phyloP scores from a whole-genome alignment of 2,888 invertebrate species.

The Cephalotes varians region DNA sequence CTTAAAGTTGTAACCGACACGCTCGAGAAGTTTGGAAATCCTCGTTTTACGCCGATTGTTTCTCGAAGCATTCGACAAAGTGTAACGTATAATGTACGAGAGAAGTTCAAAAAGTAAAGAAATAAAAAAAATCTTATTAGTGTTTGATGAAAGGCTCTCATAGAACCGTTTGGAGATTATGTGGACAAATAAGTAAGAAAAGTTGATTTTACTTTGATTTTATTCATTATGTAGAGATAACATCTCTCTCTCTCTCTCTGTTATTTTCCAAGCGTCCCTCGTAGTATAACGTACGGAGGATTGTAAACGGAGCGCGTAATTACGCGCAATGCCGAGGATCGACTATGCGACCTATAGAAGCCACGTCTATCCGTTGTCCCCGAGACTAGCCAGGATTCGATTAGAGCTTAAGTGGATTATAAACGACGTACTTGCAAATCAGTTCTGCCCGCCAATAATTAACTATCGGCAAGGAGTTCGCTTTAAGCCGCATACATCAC shows the following conservation, averaged over 20 bases:
- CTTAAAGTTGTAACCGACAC: slow-evolving; percentile 23
- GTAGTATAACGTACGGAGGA: not conserved
- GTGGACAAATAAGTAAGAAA: not conserved
- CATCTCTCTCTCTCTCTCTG: too few relatives aligned
- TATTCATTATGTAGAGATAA: not conserved
- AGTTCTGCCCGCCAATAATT: slow-evolving; percentile 75
- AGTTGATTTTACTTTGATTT: not conserved
- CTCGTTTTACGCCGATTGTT: not conserved
- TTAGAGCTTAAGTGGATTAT: slow-evolving; percentile 76
- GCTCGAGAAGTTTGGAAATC: slow-evolving; percentile 6
- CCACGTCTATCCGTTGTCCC: slow-evolving; percentile 67
- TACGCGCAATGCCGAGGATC: slow-evolving; percentile 52
- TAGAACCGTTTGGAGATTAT: not conserved
- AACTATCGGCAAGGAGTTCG: slow-evolving; percentile 76
- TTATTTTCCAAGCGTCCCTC: not conserved
- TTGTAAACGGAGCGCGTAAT: slow-evolving; percentile 56
- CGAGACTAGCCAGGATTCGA: slow-evolving; percentile 71
- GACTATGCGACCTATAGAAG: slow-evolving; percentile 47
- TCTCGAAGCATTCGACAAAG: not conserved
- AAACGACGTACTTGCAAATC: slow-evolving; percentile 78
- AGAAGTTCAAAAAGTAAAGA: not conserved
- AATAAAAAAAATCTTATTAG: not conserved
- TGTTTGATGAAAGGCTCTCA: not conserved
- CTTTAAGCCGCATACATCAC: slow-evolving; percentile 65
- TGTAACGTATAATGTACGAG: not conserved